phyloP scores from a whole-genome alignment of 2,113 vertebrate species.

The Cepphus grylle region DNA sequence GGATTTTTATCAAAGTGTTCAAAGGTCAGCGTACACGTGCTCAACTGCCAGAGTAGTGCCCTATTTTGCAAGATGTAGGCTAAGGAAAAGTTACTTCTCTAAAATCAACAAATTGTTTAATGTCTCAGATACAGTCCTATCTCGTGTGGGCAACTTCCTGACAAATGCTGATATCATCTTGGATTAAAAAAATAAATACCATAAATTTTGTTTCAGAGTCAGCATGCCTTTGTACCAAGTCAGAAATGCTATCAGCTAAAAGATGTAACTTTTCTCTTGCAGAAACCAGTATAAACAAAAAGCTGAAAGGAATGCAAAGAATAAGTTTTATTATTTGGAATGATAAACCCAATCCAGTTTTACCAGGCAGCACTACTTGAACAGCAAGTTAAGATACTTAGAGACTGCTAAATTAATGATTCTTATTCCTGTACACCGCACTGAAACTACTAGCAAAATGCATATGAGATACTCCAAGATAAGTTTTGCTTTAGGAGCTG shows the following conservation, averaged over 20 bases:
- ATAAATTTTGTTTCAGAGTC: constrained; percentile 53
- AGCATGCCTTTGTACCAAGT: constrained; percentile 35
- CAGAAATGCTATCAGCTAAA: constrained; percentile 39
- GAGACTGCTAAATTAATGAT: neutral
- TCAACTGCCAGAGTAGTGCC: neutral
- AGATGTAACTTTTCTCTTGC: neutral
- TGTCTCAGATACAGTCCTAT: neutral
- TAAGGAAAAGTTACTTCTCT: constrained; percentile 59
- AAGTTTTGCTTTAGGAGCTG: neutral
- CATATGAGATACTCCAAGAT: neutral
- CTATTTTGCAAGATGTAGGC: constrained; percentile 57
- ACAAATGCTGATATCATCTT: constrained; percentile 62
- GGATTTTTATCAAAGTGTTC: neutral
- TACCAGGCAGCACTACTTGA: neutral
- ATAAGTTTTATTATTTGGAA: neutral
- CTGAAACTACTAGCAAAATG: neutral
- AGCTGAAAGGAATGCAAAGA: constrained; percentile 5
- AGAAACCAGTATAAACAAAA: neutral
- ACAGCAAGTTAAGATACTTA: neutral
- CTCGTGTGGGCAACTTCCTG: constrained; percentile 5
- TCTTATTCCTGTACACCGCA: neutral
- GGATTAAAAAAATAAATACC: constrained; percentile 66
- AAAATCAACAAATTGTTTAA: constrained; percentile 55
- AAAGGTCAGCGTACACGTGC: constrained; percentile 29
- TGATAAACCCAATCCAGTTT: neutral